phyloP scores from a whole-genome alignment of 2,888 invertebrate genomes.

The Rhamnusium bicolor region DNA sequence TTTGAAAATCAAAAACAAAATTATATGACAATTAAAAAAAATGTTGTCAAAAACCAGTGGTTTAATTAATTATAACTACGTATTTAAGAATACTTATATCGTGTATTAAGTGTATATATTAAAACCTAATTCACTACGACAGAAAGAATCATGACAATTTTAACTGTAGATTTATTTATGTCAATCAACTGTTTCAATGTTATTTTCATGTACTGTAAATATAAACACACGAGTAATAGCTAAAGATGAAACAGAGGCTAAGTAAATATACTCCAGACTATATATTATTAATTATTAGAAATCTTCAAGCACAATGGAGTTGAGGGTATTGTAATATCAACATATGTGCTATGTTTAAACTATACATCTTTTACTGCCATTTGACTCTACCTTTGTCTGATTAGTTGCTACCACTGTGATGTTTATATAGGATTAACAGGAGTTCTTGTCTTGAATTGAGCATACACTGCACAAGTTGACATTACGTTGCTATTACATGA shows the following conservation, averaged over 20 bases:
- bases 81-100: no score
- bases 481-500: background rate
- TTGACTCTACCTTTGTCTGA: background rate
- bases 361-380: constrained; percentile 4
- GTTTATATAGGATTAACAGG: background rate
- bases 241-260: background rate
- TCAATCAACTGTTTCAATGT: no score
- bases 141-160: no score
- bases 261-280: background rate
- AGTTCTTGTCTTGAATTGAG: constrained; percentile 5
- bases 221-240: background rate
- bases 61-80: no score
- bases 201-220: no score
- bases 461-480: background rate
- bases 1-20: no score
- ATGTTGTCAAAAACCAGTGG: no score
- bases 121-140: no score
- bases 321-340: background rate
- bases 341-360: background rate
- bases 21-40: no score
- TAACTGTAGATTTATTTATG: no score
- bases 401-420: background rate
- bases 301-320: background rate
- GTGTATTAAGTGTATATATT: no score
- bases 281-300: background rate